phyloP scores from a whole-genome alignment of 2,888 invertebrate species.

The Fissipunctia ypsillon region DNA sequence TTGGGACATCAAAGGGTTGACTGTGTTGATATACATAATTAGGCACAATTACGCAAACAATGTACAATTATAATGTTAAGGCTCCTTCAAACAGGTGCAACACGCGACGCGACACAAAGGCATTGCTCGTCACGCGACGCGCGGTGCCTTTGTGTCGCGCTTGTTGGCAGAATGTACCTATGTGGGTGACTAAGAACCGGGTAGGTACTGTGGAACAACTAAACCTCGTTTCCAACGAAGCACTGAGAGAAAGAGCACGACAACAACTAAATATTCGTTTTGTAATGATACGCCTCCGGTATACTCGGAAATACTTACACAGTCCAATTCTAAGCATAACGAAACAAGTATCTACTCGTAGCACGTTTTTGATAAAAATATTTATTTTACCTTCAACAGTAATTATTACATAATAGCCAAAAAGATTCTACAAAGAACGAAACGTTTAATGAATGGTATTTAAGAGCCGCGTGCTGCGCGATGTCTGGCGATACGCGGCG shows the following conservation, averaged over 20 bases:
- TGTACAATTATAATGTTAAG: neutral
- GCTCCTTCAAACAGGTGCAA: too few relatives aligned
- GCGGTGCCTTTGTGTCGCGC: too few relatives aligned
- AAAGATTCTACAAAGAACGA: neutral
- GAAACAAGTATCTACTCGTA: neutral
- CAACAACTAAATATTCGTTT: neutral
- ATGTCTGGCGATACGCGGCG: slow-evolving; percentile 36
- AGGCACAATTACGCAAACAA: neutral
- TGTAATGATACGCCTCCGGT: neutral
- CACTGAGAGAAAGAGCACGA: neutral
- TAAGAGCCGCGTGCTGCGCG: slow-evolving; percentile 5
- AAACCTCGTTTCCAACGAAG: neutral
- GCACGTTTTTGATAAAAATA: neutral
- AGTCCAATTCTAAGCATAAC: too few relatives aligned
- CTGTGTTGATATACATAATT: slow-evolving; percentile 1
- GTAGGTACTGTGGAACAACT: neutral
- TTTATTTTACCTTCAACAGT: neutral
- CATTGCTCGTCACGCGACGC: too few relatives aligned
- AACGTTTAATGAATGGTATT: slow-evolving; percentile 26
- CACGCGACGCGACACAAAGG: too few relatives aligned
- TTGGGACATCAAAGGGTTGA: neutral
- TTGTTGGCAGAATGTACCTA: too few relatives aligned
- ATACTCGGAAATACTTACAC: neutral
- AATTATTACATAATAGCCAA: neutral
- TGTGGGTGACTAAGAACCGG: neutral